phyloP scores from a whole-genome alignment of 2,797 vertebrate species.

The Choloepus didactylus region DNA sequence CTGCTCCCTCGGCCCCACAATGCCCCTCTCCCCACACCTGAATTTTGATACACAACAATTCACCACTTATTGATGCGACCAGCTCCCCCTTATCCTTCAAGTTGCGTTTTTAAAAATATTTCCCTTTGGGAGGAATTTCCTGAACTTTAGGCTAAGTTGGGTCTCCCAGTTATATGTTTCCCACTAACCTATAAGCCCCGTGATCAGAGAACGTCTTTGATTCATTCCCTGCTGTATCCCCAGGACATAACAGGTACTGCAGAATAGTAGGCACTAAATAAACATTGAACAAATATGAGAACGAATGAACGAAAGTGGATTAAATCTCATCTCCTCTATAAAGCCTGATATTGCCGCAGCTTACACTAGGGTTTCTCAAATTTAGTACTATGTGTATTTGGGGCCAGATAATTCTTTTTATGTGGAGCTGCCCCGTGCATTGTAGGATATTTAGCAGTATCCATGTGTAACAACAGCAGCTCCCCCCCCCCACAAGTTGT shows the following conservation, averaged over 20 bases:
- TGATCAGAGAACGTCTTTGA: not conserved
- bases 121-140: not conserved
- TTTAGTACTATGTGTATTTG: not conserved
- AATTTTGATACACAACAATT: not conserved
- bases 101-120: not conserved
- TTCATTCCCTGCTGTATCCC: not conserved
- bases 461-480: not conserved
- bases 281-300: not conserved
- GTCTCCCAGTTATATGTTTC: not conserved
- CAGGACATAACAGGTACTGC: not conserved
- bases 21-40: too few relatives aligned
- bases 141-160: not conserved
- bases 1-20: not conserved
- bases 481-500: too few relatives aligned
- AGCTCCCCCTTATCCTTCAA: not conserved
- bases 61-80: accelerated
- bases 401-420: not conserved
- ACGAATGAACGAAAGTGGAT: not conserved
- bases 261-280: not conserved
- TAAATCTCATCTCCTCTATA: not conserved
- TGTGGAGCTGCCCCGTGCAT: accelerated
- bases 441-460: not conserved
- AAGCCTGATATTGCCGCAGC: not conserved
- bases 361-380: not conserved
- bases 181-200: not conserved